These are phyloP conservation scores for Ptilodon capucinus DNA, from an alignment of 2,888 invertebrate species.

Conservation along the genomic window DNA sequence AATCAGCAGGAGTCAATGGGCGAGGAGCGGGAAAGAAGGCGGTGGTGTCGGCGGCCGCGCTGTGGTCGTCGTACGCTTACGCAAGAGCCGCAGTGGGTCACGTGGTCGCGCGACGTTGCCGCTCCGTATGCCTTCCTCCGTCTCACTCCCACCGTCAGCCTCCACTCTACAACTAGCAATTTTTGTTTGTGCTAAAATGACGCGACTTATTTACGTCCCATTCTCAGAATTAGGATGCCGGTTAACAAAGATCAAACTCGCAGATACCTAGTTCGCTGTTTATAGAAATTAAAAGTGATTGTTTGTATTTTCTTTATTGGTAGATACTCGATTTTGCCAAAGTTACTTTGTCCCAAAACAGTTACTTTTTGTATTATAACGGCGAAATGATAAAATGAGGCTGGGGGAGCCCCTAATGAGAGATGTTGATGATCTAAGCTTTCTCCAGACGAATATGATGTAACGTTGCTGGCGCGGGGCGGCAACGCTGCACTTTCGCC, in stretches of 20 bases:
- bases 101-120: constrained; percentile 78
- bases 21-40: constrained; percentile 44
- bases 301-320: neutral
- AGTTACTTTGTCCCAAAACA: neutral
- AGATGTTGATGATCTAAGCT: constrained; percentile 72
- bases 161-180: constrained; percentile 66
- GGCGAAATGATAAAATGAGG: neutral
- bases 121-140: constrained; percentile 50
- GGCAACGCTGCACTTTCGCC: constrained; percentile 79
- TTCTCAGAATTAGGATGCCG: constrained; percentile 69
- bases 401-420: constrained; percentile 17
- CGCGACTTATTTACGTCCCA: constrained; percentile 69
- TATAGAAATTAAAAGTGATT: constrained; percentile 27
- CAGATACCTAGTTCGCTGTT: constrained; percentile 26
- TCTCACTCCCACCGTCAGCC: constrained; percentile 65
- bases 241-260: constrained; percentile 44
- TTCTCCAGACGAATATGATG: constrained; percentile 78
- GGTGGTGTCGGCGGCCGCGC: constrained; percentile 43
- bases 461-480: constrained; percentile 63
- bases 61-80: constrained; percentile 75
- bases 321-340: neutral
- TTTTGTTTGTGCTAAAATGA: constrained; percentile 77
- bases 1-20: constrained; percentile 47
- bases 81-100: constrained; percentile 77
- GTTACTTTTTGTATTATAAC: neutral